These are phyloP conservation scores for Andrena cerasifolii DNA, from an alignment of 1,140 invertebrate species.

Conservation along the genomic window DNA sequence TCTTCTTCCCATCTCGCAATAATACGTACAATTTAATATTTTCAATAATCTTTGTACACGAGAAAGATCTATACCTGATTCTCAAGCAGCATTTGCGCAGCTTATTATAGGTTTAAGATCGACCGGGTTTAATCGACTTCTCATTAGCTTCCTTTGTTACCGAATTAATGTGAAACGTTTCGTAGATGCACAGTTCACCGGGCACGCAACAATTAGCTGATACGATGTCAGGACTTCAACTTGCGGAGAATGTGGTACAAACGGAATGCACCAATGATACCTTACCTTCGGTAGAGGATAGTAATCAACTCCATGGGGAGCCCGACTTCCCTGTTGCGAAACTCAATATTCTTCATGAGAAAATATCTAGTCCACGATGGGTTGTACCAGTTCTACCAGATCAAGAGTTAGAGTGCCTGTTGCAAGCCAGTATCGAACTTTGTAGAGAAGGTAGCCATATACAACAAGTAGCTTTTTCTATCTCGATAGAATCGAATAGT, in stretches of 20 bases:
- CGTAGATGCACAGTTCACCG: constrained; percentile 80
- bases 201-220: constrained; percentile 80
- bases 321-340: constrained; percentile 94
- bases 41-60: too few species aligned
- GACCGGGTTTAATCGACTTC: too few species aligned
- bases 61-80: too few species aligned
- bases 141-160: background rate
- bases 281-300: constrained; percentile 76
- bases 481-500: background rate
- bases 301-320: constrained; percentile 81
- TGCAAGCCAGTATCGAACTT: constrained; percentile 94
- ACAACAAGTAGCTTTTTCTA: constrained; percentile 12
- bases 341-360: constrained; percentile 94
- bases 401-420: constrained; percentile 95
- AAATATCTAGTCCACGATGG: constrained; percentile 97
- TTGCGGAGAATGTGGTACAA: constrained; percentile 77
- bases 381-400: constrained; percentile 98
- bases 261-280: constrained; percentile 74
- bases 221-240: constrained; percentile 78
- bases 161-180: background rate
- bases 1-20: too few species aligned
- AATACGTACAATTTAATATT: too few species aligned
- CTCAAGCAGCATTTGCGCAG: too few species aligned
- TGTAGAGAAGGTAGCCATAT: constrained; percentile 87
- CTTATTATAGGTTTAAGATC: too few species aligned